Base-by-base conservation (phyloP, 2,113 vertebrate genomes). In the Callopanchax toddi region DNA sequence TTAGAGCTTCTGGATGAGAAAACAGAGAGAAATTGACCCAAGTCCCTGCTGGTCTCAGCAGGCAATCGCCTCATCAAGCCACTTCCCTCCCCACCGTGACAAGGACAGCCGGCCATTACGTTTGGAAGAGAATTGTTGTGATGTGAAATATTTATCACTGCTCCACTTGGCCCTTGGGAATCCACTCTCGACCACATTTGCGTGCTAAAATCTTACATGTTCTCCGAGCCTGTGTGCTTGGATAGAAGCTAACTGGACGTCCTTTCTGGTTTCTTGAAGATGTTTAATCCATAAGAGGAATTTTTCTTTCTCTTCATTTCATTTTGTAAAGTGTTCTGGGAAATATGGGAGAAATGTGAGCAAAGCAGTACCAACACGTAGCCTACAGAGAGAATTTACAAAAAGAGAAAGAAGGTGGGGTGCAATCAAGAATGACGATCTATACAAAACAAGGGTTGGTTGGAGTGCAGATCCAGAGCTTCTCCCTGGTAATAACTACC, bases 11-110 rank as follows among this genome's bases (percentile, higher is more conserved):
- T 54, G 52, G 51, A 82, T 74, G 76, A 83, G 76, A 71, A 68
- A 50, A 70, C 80, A 87, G 60, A 75, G 67, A 80, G 67, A 75
- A 81, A 87, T 80, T 86, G 85, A 86, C 83, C 86, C 79, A 58
- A 75, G 73, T 84, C 79, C 71, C 76, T 57, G 70, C 71, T 45
- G 51, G 57, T 60, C 79, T 71, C 79, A 84, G 86, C 83, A 78
- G 83, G 86, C 83, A 61, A 10, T 44, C 42, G 81, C 71, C 74
- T 68, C 74, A 72, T 76, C 71, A 68, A 59, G 65, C 56, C 43
- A 29, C 39, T 55, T 39, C 44, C 37, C 21, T 46, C 50, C 82
- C 65, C 4, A 32, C 63, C 71, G 75, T 22, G 74, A 70, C 39
- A 32, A 21, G 48, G 61, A 72, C 39, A 62, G 71, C 36, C 42